Evolutionary conservation across 1,140 invertebrate species (phyloP), one percentile per base, ranked within the genome.

Genomic region (Drosophila albomicans): DNA sequence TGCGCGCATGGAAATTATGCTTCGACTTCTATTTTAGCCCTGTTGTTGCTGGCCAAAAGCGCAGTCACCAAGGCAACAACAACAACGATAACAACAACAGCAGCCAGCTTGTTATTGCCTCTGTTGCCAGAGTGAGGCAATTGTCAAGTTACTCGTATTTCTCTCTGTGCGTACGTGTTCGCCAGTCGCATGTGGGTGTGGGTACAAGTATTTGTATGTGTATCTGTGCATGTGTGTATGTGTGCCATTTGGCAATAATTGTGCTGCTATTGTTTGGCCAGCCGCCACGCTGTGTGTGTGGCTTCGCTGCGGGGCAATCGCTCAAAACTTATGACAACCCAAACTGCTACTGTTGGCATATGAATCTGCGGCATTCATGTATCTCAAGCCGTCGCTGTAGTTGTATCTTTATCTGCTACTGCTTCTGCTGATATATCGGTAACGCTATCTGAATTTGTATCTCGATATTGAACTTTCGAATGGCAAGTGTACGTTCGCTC

Each of bases 231-330:
- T 49, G 32, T 52, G 11, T 61, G 58, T 75, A 65, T 87, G 49
- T 79, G 58, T 80, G 70, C 71, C 81, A 89, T 85, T 89, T 89
- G 85, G 86, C 86, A 89, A 89, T 90, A 90, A 89, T 89, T 89
- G 85, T 61, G 69, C 32, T 69, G 61, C 81, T 72, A 89, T 89
- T 89, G 85, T 89, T 72, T 75, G 66, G 46, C 46, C 51, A 64
- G 61, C 75, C 71, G 85, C 81, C 78, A 81, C 86, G 81, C 85
- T 88, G 81, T 78, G 84, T 88, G 85, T 88, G 75, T 85, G 85
- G 86, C 71, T 89, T 89, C 56, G 78, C 86, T 76, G 80, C 79
- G 75, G 79, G 85, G 81, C 86, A 89, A 89, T 90, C 86, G 81
- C 66, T 89, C 85, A 89, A 90, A 75, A 85, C 86, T 81, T 85